Conservation (phyloP, 2,797 vertebrate genomes). For the Alca torda region DNA sequence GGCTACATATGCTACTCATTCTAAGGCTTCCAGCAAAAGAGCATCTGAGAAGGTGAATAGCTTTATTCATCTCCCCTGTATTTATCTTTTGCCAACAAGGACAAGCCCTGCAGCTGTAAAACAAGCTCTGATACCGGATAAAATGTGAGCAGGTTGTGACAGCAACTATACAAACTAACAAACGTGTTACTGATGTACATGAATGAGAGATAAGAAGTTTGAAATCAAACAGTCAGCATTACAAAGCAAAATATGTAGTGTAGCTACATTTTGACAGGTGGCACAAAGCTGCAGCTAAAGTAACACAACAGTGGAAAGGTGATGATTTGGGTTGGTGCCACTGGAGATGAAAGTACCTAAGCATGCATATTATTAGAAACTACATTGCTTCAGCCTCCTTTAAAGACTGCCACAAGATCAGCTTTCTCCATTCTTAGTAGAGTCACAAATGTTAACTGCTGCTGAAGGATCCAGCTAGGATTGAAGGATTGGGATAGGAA, state of each 20-base stretch:
- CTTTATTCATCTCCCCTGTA: background rate
- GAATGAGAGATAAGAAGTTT: conserved; percentile 6
- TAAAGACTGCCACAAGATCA: background rate
- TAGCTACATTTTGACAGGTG: background rate
- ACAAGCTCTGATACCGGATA: background rate
- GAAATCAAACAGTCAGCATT: background rate
- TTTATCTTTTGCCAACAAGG: background rate
- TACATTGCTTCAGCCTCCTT: background rate
- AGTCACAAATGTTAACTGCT: background rate
- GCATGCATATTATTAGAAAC: background rate
- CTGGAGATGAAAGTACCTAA: background rate
- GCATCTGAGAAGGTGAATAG: background rate
- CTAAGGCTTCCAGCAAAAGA: conserved; percentile 1
- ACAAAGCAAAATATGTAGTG: background rate
- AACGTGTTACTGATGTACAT: background rate
- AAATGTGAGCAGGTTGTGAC: conserved; percentile 40
- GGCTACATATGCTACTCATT: background rate
- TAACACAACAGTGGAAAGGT: background rate
- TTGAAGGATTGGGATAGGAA: background rate
- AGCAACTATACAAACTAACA: background rate
- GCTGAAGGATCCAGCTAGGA: background rate
- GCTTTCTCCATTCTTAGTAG: background rate
- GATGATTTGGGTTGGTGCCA: background rate
- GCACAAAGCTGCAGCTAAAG: background rate
- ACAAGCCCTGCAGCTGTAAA: conserved; percentile 16